Evolutionary conservation across 2,888 invertebrate species (phyloP).

Genomic region (Stenodera caucasica): DNA sequence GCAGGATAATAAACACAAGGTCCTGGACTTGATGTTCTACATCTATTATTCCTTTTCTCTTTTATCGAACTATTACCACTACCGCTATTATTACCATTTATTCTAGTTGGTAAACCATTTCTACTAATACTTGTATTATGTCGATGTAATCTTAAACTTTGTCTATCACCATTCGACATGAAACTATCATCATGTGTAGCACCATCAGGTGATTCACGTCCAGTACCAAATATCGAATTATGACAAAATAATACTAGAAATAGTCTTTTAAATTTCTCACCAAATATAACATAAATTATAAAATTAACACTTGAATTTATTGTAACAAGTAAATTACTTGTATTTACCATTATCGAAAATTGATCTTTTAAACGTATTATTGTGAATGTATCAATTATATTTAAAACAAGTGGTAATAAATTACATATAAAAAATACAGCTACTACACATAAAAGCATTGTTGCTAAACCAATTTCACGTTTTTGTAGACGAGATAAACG

Average conservation of each 20-base stretch:
- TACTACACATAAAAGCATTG: constrained; percentile 93
- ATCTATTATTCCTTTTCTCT: constrained; percentile 39
- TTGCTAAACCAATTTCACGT: constrained; percentile 90
- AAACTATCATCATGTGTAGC: constrained; percentile 81
- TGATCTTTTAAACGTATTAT: constrained; percentile 57
- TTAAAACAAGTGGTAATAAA: constrained; percentile 81
- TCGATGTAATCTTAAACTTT: constrained; percentile 67
- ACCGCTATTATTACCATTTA: constrained; percentile 44
- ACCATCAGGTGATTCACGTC: constrained; percentile 69
- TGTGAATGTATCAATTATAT: constrained; percentile 81
- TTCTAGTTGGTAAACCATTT: constrained; percentile 48
- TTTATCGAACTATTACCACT: background rate
- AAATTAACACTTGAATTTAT: constrained; percentile 98
- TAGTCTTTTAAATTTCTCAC: constrained; percentile 91
- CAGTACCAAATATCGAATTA: constrained; percentile 54
- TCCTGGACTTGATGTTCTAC: constrained; percentile 55
- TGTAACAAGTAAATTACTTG: constrained; percentile 90
- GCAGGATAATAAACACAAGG: constrained; percentile 62
- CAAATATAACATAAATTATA: constrained; percentile 96
- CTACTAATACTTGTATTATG: constrained; percentile 57
- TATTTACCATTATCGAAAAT: constrained; percentile 67
- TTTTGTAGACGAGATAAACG: constrained; percentile 86
- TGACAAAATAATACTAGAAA: constrained; percentile 59
- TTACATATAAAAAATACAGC: constrained; percentile 94
- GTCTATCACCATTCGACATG: constrained; percentile 76